Evolutionary conservation across 2,797 vertebrate species (phyloP).

Genomic region (Vireo griseus): DNA sequence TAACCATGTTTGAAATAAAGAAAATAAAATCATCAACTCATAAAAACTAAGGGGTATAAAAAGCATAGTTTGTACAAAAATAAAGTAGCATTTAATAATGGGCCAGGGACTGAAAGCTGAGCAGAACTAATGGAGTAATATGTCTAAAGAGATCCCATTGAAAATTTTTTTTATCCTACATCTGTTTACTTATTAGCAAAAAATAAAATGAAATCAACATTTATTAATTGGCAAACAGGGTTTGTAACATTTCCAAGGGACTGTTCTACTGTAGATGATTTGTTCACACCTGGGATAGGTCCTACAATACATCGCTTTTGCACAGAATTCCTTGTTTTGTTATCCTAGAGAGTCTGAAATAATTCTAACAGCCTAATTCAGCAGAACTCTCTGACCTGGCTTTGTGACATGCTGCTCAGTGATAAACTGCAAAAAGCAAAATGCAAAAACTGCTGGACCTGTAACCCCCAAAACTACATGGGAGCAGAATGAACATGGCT

Average conservation of each 20-base stretch:
- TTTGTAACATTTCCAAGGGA: not conserved
- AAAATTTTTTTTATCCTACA: not conserved
- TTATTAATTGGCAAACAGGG: not conserved
- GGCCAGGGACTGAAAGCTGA: not conserved
- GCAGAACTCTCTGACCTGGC: not conserved
- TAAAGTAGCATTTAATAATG: slow-evolving; percentile 33
- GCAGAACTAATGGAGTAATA: not conserved
- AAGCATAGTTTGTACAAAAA: slow-evolving; percentile 34
- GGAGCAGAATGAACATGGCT: slow-evolving; percentile 54
- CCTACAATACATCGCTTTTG: not conserved
- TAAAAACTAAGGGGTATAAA: slow-evolving; percentile 38
- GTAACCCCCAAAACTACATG: slow-evolving; percentile 38
- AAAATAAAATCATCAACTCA: slow-evolving; percentile 43
- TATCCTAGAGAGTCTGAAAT: not conserved
- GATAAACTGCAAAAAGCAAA: slow-evolving; percentile 45
- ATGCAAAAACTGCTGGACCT: slow-evolving; percentile 51
- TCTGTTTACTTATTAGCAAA: not conserved
- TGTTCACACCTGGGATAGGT: not conserved
- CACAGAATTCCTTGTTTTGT: not conserved
- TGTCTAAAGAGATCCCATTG: not conserved
- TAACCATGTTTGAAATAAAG: slow-evolving; percentile 6
- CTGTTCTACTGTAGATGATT: not conserved
- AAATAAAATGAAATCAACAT: not conserved
- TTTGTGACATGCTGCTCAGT: slow-evolving; percentile 29
- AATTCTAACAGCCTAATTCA: not conserved